Evolutionary conservation across 2,113 vertebrate genomes (phyloP).

Genomic region (Marmota monax): DNA sequence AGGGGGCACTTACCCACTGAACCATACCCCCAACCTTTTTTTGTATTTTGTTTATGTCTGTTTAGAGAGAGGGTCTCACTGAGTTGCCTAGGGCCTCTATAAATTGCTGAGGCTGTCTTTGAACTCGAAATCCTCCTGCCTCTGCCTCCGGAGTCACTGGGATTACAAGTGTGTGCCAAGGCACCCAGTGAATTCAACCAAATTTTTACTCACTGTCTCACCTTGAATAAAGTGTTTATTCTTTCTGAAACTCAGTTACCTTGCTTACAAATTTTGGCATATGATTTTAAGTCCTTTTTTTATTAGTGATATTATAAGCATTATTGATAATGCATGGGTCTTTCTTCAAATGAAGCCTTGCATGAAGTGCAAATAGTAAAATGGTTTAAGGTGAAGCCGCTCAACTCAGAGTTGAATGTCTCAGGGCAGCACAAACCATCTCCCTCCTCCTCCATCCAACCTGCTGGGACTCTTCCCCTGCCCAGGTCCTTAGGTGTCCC

Average conservation of each 20-base stretch:
- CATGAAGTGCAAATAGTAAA: neutral
- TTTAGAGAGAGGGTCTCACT: too few species aligned
- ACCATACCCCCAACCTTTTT: too few species aligned
- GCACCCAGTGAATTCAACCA: neutral
- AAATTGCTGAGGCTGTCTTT: too few species aligned
- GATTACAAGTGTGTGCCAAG: too few species aligned
- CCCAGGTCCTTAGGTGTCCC: too few species aligned
- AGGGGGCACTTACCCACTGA: too few species aligned
- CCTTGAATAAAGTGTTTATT: neutral
- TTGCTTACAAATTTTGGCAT: constrained; percentile 1
- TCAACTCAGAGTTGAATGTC: neutral
- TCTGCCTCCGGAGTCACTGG: too few species aligned
- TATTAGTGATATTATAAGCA: constrained; percentile 1
- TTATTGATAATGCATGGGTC: neutral
- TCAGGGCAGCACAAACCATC: neutral
- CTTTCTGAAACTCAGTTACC: neutral
- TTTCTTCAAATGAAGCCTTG: constrained; percentile 29
- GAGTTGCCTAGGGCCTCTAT: too few species aligned
- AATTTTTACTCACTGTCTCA: neutral
- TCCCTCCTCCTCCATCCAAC: neutral
- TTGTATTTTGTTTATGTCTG: too few species aligned
- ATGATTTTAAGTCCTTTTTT: constrained; percentile 27
- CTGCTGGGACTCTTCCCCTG: neutral
- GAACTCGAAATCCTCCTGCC: too few species aligned
- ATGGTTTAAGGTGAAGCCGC: neutral